Conservation (phyloP, 2,797 vertebrate genomes). For the Carapus acus region DNA sequence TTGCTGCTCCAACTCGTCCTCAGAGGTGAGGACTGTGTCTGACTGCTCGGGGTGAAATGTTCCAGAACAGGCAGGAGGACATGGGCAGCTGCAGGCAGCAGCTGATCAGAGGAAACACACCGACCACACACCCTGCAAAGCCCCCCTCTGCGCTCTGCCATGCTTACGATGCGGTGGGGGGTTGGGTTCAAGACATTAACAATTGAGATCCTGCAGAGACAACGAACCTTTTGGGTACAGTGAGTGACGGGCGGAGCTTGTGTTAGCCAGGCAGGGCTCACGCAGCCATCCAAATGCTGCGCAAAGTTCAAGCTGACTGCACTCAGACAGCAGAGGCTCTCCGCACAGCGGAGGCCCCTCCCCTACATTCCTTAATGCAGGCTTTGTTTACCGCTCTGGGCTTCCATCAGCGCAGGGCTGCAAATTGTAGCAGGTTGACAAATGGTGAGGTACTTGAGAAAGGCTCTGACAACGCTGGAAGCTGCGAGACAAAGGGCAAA, state of each 20-base stretch:
- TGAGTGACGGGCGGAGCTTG: neutral
- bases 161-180: neutral
- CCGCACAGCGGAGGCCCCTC: constrained; percentile 27
- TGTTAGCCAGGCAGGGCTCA: neutral
- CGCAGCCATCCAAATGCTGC: neutral
- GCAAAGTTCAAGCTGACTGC: constrained; percentile 11
- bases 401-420: constrained; percentile 18
- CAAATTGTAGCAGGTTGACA: constrained; percentile 49
- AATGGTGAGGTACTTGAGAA: constrained; percentile 25
- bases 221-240: neutral
- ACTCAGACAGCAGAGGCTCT: constrained; percentile 17
- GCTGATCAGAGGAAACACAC: too few species aligned
- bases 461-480: neutral
- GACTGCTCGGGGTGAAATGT: too few species aligned
- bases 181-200: neutral
- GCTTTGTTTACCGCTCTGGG: constrained; percentile 46
- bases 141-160: constrained; percentile 1
- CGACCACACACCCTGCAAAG: too few species aligned
- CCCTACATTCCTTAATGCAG: constrained; percentile 47
- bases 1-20: too few species aligned
- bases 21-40: too few species aligned
- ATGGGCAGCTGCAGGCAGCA: too few species aligned
- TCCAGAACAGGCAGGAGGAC: too few species aligned
- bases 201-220: neutral
- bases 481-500: constrained; percentile 7